A percentile compares a stretch with the other conserved stretches of the same genome.
Conservation (phyloP, 1,140 invertebrate genomes). For the Chironomus tepperi region DNA sequence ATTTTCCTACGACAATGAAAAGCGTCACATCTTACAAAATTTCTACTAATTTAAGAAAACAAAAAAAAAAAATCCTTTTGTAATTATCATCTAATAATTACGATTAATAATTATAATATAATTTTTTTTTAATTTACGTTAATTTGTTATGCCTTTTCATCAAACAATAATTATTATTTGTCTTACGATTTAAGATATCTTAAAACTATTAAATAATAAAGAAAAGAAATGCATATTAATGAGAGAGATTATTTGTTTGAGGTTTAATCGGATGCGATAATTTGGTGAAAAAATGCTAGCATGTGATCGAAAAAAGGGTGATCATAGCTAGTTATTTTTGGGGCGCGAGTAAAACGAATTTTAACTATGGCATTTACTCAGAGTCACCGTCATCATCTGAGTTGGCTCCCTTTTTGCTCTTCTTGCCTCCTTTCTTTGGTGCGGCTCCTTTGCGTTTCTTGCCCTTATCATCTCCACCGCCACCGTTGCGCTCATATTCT, state of each 20-base stretch:
- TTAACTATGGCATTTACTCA: not conserved
- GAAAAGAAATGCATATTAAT: slow-evolving; percentile 13
- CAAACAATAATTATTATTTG: slow-evolving; percentile 9
- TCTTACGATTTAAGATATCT: not conserved
- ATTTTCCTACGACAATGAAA: slow-evolving; percentile 13
- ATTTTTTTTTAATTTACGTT: slow-evolving; percentile 1
- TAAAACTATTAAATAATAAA: slow-evolving; percentile 9
- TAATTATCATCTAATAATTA: not conserved
- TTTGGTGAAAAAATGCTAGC: slow-evolving; percentile 7
- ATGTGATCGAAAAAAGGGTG: not conserved
- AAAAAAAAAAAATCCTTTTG: not conserved
- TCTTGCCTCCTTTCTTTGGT: not conserved
- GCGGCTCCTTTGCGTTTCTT: slow-evolving; percentile 7
- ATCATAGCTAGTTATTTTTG: not conserved
- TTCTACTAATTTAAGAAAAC: not conserved
- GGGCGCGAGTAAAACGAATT: not conserved
- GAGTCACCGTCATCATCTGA: not conserved
- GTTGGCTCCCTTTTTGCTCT: not conserved
- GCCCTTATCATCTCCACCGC: not conserved
- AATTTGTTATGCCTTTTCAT: not conserved
- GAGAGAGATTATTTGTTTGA: slow-evolving; percentile 8
- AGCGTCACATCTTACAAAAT: slow-evolving; percentile 7
- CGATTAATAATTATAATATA: not conserved
- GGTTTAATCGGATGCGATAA: not conserved
- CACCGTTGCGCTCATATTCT: slow-evolving; percentile 24